phyloP scores from a whole-genome alignment of 2,888 invertebrate genomes.

The Boloria selene region DNA sequence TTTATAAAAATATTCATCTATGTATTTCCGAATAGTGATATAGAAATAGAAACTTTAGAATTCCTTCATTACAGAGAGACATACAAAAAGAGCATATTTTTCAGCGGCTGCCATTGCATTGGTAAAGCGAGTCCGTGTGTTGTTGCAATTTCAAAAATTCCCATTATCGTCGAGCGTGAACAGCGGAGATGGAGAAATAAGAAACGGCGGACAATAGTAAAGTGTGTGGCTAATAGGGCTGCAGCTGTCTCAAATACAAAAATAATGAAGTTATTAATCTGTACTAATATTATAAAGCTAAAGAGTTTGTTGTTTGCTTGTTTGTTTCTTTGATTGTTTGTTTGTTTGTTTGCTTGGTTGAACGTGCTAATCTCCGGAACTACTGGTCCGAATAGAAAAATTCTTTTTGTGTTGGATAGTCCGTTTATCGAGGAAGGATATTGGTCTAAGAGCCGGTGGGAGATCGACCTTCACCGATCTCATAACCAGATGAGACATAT shows the following conservation, averaged over 20 bases:
- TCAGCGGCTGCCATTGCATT: constrained; percentile 57
- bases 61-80: constrained; percentile 53
- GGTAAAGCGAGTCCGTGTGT: constrained; percentile 66
- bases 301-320: too few relatives aligned
- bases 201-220: constrained; percentile 67
- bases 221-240: constrained; percentile 34
- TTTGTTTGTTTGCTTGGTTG: too few relatives aligned
- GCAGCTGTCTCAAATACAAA: constrained; percentile 16
- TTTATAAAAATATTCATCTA: constrained; percentile 1
- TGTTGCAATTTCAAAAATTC: constrained; percentile 81
- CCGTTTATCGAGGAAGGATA: too few relatives aligned
- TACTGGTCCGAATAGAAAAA: too few relatives aligned
- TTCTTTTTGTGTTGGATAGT: too few relatives aligned
- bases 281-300: too few relatives aligned
- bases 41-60: constrained; percentile 43
- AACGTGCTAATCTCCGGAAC: too few relatives aligned
- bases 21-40: constrained; percentile 17
- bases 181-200: constrained; percentile 74
- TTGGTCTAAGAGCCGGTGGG: too few relatives aligned
- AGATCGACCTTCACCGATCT: too few relatives aligned
- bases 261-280: neutral
- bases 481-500: too few relatives aligned
- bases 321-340: too few relatives aligned
- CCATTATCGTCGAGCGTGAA: constrained; percentile 74
- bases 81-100: constrained; percentile 61